phyloP scores from a whole-genome alignment of 2,113 vertebrate species.

The Hydrolagus affinis region DNA sequence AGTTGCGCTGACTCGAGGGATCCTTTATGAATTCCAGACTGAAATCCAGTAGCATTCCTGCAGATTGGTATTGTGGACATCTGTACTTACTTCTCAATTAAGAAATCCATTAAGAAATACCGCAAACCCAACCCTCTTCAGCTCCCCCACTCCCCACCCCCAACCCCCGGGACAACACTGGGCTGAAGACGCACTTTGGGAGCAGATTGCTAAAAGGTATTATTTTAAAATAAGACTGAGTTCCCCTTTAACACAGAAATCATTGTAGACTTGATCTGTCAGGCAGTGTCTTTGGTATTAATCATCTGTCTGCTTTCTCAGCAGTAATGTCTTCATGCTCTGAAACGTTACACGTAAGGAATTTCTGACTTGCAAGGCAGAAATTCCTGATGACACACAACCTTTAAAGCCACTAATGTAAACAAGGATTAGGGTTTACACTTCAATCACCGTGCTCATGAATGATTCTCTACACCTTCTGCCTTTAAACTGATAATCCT shows the following conservation, averaged over 20 bases:
- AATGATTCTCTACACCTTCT: conserved; percentile 23
- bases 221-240: conserved; percentile 24
- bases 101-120: too few relatives aligned
- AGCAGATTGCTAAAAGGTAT: conserved; percentile 23
- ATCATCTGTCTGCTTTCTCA: conserved; percentile 31
- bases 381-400: conserved; percentile 31
- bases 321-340: conserved; percentile 29
- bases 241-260: conserved; percentile 25
- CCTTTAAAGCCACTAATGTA: conserved; percentile 29
- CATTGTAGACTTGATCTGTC: conserved; percentile 27
- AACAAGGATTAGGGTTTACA: conserved; percentile 30
- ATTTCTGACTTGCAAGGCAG: conserved; percentile 29
- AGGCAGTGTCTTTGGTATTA: conserved; percentile 26
- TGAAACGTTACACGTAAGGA: conserved; percentile 23
- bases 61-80: too few relatives aligned
- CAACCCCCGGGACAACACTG: background rate
- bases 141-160: too few relatives aligned
- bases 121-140: too few relatives aligned
- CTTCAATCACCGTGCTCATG: conserved; percentile 30
- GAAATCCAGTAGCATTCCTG: too few relatives aligned
- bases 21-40: too few relatives aligned
- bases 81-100: too few relatives aligned
- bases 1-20: too few relatives aligned
- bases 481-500: conserved; percentile 29
- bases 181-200: background rate